Percentiles rank a stretch among this genome's conserved stretches.
These are phyloP conservation scores for Perccottus glenii DNA, from an alignment of 2,113 vertebrate species.

Conservation along the genomic window DNA sequence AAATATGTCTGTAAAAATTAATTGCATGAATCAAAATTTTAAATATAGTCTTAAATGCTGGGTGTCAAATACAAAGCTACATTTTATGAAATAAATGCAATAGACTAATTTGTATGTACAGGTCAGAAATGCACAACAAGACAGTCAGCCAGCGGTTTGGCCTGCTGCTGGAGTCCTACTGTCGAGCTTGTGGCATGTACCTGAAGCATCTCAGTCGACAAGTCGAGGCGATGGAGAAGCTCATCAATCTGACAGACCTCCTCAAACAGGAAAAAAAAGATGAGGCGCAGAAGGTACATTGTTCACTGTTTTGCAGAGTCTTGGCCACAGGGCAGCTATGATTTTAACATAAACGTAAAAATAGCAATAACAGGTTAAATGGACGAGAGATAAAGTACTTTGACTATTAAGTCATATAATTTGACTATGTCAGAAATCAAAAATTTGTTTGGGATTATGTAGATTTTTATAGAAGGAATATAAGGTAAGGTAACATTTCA, in stretches of 20 bases:
- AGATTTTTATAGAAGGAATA: too few relatives aligned
- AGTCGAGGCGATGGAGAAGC: constrained; percentile 98
- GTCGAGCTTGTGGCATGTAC: constrained; percentile 97
- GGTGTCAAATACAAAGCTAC: neutral
- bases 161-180: constrained; percentile 96
- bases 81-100: neutral
- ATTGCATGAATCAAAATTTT: too few relatives aligned
- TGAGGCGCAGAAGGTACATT: constrained; percentile 95
- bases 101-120: constrained; percentile 45
- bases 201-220: constrained; percentile 96
- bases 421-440: too few relatives aligned
- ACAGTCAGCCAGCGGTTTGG: constrained; percentile 98
- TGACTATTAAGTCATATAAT: too few relatives aligned
- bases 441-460: too few relatives aligned
- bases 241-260: constrained; percentile 99
- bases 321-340: too few relatives aligned
- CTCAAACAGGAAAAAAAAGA: constrained; percentile 99
- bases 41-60: neutral
- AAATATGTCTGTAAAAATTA: constrained; percentile 7
- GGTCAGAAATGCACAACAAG: constrained; percentile 99
- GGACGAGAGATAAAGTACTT: too few relatives aligned
- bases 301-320: constrained; percentile 21
- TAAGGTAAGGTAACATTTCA: too few relatives aligned
- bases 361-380: too few relatives aligned
- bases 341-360: too few relatives aligned